Conservation (phyloP, 2,797 vertebrate species). For the Rhabdophis nuchalis region DNA sequence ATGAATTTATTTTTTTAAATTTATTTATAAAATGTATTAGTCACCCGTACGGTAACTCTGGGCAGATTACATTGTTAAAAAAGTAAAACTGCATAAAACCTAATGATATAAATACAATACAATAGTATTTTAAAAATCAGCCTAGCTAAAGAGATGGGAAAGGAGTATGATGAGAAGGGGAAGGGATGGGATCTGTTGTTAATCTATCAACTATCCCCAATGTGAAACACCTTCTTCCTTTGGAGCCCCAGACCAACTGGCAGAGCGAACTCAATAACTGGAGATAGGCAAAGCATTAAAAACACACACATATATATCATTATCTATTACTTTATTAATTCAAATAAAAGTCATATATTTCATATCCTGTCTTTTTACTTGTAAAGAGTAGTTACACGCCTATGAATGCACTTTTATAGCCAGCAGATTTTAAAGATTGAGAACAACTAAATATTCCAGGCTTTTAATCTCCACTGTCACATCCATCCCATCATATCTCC, state of each 20-base stretch:
- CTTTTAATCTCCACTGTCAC: constrained; percentile 8
- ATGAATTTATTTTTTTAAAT: not conserved
- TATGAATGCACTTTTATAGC: not conserved
- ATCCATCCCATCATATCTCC: constrained; percentile 13
- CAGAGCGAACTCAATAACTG: not conserved
- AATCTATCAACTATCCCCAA: not conserved
- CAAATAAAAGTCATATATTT: not conserved
- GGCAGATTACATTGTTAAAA: not conserved
- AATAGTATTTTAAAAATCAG: not conserved
- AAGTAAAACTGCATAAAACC: not conserved
- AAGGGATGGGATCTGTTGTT: not conserved
- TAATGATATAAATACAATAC: not conserved
- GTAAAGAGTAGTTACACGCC: not conserved
- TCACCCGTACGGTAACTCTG: not conserved
- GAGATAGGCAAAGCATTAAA: not conserved
- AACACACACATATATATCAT: not conserved
- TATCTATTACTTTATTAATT: not conserved
- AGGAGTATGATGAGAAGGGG: not conserved
- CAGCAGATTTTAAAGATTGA: constrained; percentile 5
- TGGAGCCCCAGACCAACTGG: not conserved
- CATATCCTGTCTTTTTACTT: not conserved
- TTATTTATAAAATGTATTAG: not conserved
- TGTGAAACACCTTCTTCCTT: not conserved
- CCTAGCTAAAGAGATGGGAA: not conserved
- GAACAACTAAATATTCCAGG: not conserved